Evolutionary conservation across 1,140 invertebrate species (phyloP), one percentile per base, ranked within the genome.

Genomic region (Whitmania pigra): DNA sequence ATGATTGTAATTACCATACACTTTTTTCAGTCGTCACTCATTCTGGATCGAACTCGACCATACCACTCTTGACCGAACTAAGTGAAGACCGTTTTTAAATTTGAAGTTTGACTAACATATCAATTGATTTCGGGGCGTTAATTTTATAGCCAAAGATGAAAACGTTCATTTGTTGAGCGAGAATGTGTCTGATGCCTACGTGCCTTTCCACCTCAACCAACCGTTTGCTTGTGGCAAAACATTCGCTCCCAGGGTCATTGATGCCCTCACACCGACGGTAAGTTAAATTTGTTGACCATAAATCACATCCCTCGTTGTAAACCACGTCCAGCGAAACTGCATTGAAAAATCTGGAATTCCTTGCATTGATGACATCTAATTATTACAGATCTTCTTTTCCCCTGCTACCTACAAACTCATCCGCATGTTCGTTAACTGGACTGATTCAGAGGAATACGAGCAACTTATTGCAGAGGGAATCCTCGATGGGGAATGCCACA

Each of bases 211-310:
- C 15, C 20, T 63, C 13, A 63, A 22, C 22, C 57, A 63, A 63
- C 57, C 11, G 22, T 63, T 63, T 63, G 57, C 57, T 13, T 63
- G 57, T 63, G 57, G 57, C 1, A 63, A 31, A 63, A 31, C 57
- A 63, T 63, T 63, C 18, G 57, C 57, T 7, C 22, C 57, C 0
- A 63, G 57, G 57, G 57, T 63, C 57, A 25, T 63, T 1, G 57
- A 63, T 63, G 57, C 57, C 11, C 29, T 63, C 22, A 25, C 57
- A 63, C 22, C 57, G 22, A 63, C 57, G 6, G 57, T n/a, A 63
- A 63, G 43, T 49, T 49, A 17, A 49, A 49, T 13, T 49, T 49
- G 43, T 49, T 49, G 43, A 49, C 43, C 5, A 43, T 6, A 43
- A 43, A 43, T 43, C 40, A 43, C 40, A 43, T 43, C 40, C 15